phyloP scores from a whole-genome alignment of 2,888 invertebrate genomes.

The Chrysotoxum bicinctum region DNA sequence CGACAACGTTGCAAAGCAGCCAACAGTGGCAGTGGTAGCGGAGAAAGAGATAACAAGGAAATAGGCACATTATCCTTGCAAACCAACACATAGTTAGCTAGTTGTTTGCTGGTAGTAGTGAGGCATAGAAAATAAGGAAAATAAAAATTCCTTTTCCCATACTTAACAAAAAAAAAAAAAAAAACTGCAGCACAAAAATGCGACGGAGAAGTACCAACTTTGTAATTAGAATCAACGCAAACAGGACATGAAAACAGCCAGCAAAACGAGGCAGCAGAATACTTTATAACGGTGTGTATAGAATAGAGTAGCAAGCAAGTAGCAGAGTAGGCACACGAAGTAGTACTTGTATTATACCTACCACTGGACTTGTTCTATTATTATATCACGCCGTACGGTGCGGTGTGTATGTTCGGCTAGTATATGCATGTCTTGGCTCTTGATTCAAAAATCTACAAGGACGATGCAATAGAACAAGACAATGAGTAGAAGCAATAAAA shows the following conservation, averaged over 20 bases:
- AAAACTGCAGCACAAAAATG: slow-evolving; percentile 67
- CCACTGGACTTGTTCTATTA: slow-evolving; percentile 39
- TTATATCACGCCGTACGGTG: slow-evolving; percentile 2
- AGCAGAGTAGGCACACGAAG: slow-evolving; percentile 27
- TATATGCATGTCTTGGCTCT: slow-evolving; percentile 69
- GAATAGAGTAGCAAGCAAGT: slow-evolving; percentile 6
- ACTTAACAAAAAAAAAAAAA: not conserved
- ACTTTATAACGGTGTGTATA: slow-evolving; percentile 25
- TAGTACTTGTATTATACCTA: slow-evolving; percentile 35
- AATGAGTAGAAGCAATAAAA: slow-evolving; percentile 43
- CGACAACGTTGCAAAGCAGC: slow-evolving; percentile 19
- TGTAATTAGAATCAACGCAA: slow-evolving; percentile 72
- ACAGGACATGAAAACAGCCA: slow-evolving; percentile 66
- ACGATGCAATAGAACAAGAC: slow-evolving; percentile 72
- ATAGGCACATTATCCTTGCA: slow-evolving; percentile 69
- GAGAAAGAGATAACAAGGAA: slow-evolving; percentile 63
- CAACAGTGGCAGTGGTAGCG: not conserved
- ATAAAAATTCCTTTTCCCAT: not conserved
- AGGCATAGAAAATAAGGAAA: not conserved
- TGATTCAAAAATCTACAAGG: slow-evolving; percentile 69
- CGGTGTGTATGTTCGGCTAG: slow-evolving; percentile 4
- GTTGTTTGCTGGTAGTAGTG: slow-evolving; percentile 9
- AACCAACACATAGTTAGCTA: slow-evolving; percentile 20
- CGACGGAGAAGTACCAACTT: slow-evolving; percentile 69
- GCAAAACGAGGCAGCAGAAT: not conserved